phyloP scores from a whole-genome alignment of 2,113 vertebrate genomes.

The Tachysurus vachellii region DNA sequence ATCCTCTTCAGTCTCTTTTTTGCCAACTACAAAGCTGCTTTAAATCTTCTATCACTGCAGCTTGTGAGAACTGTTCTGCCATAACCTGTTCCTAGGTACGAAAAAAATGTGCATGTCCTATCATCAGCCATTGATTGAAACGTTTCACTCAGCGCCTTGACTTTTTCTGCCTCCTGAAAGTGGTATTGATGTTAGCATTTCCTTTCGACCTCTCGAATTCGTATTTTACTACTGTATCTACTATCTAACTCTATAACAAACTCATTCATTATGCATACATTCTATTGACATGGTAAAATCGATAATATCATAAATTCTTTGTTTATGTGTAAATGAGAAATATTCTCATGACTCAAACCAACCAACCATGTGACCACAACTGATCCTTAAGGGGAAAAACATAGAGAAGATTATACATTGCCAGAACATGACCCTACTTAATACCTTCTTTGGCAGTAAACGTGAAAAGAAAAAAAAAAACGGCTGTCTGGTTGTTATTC shows the following conservation, averaged over 20 bases:
- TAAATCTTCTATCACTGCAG: slow-evolving; percentile 20
- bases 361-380: background rate
- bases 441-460: slow-evolving; percentile 42
- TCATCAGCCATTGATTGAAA: background rate
- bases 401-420: background rate
- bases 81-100: background rate
- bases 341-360: slow-evolving; percentile 1
- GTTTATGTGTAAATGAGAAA: background rate
- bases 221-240: slow-evolving; percentile 24
- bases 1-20: slow-evolving; percentile 27
- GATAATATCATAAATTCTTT: slow-evolving; percentile 30
- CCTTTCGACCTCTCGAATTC: slow-evolving; percentile 1
- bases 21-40: slow-evolving; percentile 23
- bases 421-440: slow-evolving; percentile 19
- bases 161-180: slow-evolving; percentile 9
- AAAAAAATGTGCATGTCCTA: background rate
- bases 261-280: slow-evolving; percentile 35
- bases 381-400: slow-evolving; percentile 19
- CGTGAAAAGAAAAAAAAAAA: slow-evolving; percentile 56
- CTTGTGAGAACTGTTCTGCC: slow-evolving; percentile 8
- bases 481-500: slow-evolving; percentile 57
- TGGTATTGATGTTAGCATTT: slow-evolving; percentile 26
- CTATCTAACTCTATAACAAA: slow-evolving; percentile 17
- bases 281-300: slow-evolving; percentile 1
- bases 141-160: background rate